Evolutionary conservation across 2,888 invertebrate genomes (phyloP).

Genomic region (Scaeva pyrastri): DNA sequence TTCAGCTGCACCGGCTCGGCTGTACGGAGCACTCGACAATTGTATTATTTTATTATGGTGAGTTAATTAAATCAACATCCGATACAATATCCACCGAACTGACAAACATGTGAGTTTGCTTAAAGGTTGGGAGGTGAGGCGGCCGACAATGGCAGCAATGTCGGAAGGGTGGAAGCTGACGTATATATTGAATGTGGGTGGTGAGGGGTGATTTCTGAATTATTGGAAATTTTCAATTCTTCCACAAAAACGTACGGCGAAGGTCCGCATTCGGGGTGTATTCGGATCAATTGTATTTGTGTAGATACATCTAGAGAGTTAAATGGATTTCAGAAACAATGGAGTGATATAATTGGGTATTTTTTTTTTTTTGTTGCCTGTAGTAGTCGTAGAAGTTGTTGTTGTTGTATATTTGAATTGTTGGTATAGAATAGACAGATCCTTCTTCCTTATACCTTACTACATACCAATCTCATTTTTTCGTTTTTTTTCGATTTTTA

Average conservation of each 20-base stretch:
- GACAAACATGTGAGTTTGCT: conserved; percentile 57
- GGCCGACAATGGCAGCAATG: too few species aligned
- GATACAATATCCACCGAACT: conserved; percentile 38
- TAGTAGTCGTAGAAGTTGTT: too few species aligned
- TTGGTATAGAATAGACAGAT: conserved; percentile 28
- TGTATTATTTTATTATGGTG: conserved; percentile 57
- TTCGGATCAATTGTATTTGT: neutral
- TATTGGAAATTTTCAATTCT: conserved; percentile 50
- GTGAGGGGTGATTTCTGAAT: conserved; percentile 33
- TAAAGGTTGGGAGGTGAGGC: conserved; percentile 6
- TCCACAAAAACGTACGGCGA: neutral
- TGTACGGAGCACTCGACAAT: conserved; percentile 34
- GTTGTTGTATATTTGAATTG: conserved; percentile 1
- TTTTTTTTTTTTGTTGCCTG: too few species aligned
- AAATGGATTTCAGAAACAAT: conserved; percentile 68
- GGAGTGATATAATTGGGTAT: conserved; percentile 67
- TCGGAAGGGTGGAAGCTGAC: neutral
- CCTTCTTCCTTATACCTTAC: conserved; percentile 22
- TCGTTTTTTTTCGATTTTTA: conserved; percentile 27
- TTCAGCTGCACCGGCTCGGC: conserved; percentile 14
- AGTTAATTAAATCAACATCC: conserved; percentile 73
- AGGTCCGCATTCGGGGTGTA: neutral
- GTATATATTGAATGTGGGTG: neutral
- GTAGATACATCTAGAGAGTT: conserved; percentile 38
- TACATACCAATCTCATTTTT: conserved; percentile 19